These are phyloP conservation scores for Prolemur simus DNA, from an alignment of 2,113 vertebrate species.

Conservation along the genomic window DNA sequence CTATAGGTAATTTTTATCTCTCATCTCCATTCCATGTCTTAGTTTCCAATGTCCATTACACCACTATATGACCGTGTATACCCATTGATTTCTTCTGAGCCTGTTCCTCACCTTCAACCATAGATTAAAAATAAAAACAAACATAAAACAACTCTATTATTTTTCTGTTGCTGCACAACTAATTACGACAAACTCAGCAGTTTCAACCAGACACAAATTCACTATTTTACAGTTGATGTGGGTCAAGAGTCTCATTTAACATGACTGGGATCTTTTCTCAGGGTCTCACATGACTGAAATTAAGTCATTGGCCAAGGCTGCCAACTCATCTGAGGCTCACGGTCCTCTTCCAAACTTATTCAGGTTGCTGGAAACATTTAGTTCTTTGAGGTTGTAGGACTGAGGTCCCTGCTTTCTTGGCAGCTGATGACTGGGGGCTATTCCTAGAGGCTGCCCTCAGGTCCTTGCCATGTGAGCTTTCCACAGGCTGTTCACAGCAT, in stretches of 20 bases:
- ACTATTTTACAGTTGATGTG: background rate
- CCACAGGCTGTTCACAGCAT: background rate
- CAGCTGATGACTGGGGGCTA: background rate
- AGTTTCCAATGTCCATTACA: no score
- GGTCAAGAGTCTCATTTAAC: background rate
- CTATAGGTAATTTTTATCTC: no score
- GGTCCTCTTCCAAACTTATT: background rate
- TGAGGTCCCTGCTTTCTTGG: background rate
- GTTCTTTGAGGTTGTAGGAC: background rate
- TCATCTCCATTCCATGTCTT: no score
- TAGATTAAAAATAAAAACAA: background rate
- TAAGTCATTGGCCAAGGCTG: background rate
- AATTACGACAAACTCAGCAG: background rate
- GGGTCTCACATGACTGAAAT: background rate
- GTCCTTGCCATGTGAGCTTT: background rate
- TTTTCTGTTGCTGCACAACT: background rate
- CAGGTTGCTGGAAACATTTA: background rate
- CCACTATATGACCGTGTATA: no score
- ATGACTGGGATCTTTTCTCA: background rate
- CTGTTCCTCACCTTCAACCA: background rate
- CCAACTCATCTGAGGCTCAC: no score
- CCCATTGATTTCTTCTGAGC: background rate
- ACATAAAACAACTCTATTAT: background rate
- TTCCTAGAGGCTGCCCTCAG: background rate
- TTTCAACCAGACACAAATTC: background rate